These are phyloP conservation scores for Penaeus monodon DNA, from an alignment of 2,888 invertebrate genomes.

Conservation along the genomic window DNA sequence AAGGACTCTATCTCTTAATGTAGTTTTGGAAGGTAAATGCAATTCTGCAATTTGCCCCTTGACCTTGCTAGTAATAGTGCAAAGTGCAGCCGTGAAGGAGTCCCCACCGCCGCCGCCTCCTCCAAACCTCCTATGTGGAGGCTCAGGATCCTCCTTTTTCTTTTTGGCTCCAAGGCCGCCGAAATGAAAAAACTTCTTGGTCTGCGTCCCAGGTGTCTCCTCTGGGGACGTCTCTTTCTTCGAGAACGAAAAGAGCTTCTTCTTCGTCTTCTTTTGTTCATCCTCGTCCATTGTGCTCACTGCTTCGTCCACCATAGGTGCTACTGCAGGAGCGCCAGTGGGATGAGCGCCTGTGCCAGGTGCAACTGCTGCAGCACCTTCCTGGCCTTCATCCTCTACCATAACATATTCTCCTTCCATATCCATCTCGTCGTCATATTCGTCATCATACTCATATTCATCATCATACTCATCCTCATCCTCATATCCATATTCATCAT, in stretches of 20 bases:
- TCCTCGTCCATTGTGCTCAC: slow-evolving; percentile 33
- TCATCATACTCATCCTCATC: slow-evolving; percentile 60
- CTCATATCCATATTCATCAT: slow-evolving; percentile 56
- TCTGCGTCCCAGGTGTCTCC: slow-evolving; percentile 8
- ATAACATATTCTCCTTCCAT: slow-evolving; percentile 59
- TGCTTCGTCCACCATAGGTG: slow-evolving; percentile 43
- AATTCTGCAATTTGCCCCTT: slow-evolving; percentile 5
- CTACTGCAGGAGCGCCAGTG: not conserved
- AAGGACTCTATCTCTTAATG: too few relatives aligned
- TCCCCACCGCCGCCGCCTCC: slow-evolving; percentile 33
- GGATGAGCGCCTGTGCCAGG: not conserved
- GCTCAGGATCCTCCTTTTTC: slow-evolving; percentile 59
- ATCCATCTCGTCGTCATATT: slow-evolving; percentile 54
- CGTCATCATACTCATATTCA: slow-evolving; percentile 51
- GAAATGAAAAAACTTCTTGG: slow-evolving; percentile 65
- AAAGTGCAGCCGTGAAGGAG: slow-evolving; percentile 29
- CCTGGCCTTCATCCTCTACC: slow-evolving; percentile 46
- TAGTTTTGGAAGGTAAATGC: not conserved
- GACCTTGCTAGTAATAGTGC: slow-evolving; percentile 9
- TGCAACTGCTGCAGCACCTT: not conserved
- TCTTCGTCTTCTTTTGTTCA: slow-evolving; percentile 21
- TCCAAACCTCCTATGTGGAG: slow-evolving; percentile 29
- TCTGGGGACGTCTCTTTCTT: slow-evolving; percentile 44
- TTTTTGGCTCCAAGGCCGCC: slow-evolving; percentile 63
- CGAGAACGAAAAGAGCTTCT: slow-evolving; percentile 35